Base-by-base conservation (phyloP, 2,797 vertebrate species). In the Pyrrhura leucotis region DNA sequence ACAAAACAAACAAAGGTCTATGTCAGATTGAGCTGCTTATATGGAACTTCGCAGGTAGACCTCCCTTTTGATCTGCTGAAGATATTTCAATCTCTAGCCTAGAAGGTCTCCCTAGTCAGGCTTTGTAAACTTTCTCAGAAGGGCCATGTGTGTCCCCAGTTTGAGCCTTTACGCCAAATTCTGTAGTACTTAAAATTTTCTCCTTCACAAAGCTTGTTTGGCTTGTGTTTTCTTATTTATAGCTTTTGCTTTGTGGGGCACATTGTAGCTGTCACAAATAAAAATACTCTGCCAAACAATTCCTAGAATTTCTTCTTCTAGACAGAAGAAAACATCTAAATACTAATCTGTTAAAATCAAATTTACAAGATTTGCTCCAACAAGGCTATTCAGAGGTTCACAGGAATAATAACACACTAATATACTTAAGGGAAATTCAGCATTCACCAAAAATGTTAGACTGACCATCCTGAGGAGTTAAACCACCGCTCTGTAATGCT, bases 111-210 rank as follows among this genome's bases (percentile, higher is more conserved):
- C 67, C 33, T 25, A 25, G 31, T 37, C 23, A 33, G 29, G 5
- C 44, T 83, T 22, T 16, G 13, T 18, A 67, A 80, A 4, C 39
- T 77, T 88, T 42, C 13, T 78, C 29, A 14, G 17, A 23, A 54
- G 40, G 21, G n/a, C 20, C 26, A 18, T 0, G 0, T 71, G 42
- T 23, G 25, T 8, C 1, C 12, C 14, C 12, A 16, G 0, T 63
- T 80, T 29, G 40, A 77, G 42, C 61, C 74, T 87, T 77, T 8
- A 35, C 21, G 17, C 58, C 40, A 29, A 19, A 28, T 93, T 78
- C 39, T 67, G 22, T 12, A 51, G 14, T 53, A 18, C 21, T 35
- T 71, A 29, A 45, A 8, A 37, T 33, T 33, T 80, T 58, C 10
- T 59, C 35, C 33, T 77, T 91, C 22, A 7, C 16, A 44, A 40